These are phyloP conservation scores for Rhadina sibilatrix DNA, from an alignment of 2,113 vertebrate genomes.

Conservation along the genomic window DNA sequence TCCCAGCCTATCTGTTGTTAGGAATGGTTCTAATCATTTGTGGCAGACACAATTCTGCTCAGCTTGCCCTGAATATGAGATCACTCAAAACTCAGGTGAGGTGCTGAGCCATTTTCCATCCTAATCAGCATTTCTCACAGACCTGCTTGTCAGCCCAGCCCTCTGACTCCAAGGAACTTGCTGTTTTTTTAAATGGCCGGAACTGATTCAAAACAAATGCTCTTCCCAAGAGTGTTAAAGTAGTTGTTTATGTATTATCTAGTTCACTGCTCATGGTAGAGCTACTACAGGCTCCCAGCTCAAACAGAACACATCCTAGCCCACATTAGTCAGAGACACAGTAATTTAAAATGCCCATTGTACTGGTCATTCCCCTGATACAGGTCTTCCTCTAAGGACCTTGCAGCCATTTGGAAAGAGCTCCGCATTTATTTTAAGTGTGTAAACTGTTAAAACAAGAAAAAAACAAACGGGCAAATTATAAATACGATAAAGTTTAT, in stretches of 20 bases:
- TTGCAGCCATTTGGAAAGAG: not conserved
- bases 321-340: rapidly evolving
- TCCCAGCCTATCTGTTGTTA: not conserved
- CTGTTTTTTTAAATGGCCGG: not conserved
- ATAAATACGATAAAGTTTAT: not conserved
- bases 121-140: not conserved
- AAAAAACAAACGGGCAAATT: rapidly evolving
- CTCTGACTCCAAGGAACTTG: not conserved
- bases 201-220: not conserved
- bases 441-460: not conserved
- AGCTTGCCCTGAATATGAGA: not conserved
- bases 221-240: not conserved
- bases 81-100: not conserved
- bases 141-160: not conserved
- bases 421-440: not conserved
- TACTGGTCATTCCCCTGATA: not conserved
- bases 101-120: not conserved
- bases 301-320: not conserved
- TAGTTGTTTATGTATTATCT: not conserved
- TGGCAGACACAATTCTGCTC: not conserved
- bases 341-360: not conserved
- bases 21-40: not conserved
- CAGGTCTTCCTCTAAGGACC: not conserved
- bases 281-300: not conserved
- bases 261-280: not conserved